Percentiles rank a stretch among this genome's conserved stretches.
These are phyloP conservation scores for Pseudotriccus pelzelni DNA, from an alignment of 2,797 vertebrate genomes.

Conservation along the genomic window DNA sequence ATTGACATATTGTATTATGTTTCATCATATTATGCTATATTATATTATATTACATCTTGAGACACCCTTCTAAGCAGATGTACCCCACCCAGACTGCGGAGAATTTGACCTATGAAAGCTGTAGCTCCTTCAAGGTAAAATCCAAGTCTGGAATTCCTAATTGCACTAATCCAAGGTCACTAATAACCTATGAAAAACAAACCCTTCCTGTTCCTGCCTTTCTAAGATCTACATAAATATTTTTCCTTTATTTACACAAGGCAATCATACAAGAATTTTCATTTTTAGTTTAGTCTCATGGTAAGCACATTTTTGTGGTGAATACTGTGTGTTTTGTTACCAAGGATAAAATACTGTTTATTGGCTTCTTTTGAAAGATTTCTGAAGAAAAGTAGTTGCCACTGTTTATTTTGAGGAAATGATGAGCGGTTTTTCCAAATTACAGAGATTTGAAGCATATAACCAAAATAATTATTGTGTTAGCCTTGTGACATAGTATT, in stretches of 20 bases:
- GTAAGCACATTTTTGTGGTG: not conserved
- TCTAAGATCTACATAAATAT: not conserved
- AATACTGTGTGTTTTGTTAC: not conserved
- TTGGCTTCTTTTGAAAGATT: not conserved
- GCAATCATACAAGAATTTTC: not conserved
- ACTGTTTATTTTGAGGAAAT: not conserved
- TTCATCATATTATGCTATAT: too few species aligned
- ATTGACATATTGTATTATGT: not conserved
- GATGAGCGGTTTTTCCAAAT: not conserved
- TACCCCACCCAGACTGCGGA: not conserved
- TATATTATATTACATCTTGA: not conserved
- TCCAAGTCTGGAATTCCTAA: not conserved
- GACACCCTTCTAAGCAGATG: not conserved
- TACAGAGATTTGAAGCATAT: not conserved
- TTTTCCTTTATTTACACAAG: not conserved
- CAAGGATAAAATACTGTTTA: not conserved
- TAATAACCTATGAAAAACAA: not conserved
- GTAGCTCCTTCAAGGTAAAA: not conserved
- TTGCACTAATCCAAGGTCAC: not conserved
- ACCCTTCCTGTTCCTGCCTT: accelerated
- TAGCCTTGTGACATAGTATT: not conserved
- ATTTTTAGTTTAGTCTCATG: not conserved
- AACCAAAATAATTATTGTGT: not conserved
- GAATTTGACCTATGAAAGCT: not conserved
- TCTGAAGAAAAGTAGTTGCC: not conserved